phyloP scores from a whole-genome alignment of 2,888 invertebrate genomes.

The Bombylius discolor region DNA sequence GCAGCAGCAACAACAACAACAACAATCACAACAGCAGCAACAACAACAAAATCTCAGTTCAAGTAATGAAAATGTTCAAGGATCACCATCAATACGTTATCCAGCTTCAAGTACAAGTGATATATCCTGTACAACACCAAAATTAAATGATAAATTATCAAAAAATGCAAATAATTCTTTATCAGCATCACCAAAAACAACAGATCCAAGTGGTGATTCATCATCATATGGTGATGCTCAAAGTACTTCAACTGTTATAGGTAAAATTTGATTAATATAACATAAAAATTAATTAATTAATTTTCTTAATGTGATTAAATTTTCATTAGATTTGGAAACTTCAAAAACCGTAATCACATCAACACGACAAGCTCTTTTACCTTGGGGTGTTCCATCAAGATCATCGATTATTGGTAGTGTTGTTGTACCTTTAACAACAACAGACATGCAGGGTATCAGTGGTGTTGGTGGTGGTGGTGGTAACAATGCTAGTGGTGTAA shows the following conservation, averaged over 20 bases:
- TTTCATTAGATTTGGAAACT: constrained; percentile 8
- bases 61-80: constrained; percentile 14
- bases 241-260: constrained; percentile 1
- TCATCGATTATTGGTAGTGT: constrained; percentile 32
- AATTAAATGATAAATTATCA: constrained; percentile 8
- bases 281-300: not conserved
- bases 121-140: constrained; percentile 1
- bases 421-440: constrained; percentile 18
- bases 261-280: not conserved
- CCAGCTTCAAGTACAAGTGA: constrained; percentile 8
- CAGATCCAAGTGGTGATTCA: not conserved
- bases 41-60: constrained; percentile 8
- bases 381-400: constrained; percentile 58
- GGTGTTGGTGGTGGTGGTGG: constrained; percentile 38
- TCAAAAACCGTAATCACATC: constrained; percentile 21
- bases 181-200: constrained; percentile 8
- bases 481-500: too few species aligned
- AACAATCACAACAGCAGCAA: constrained; percentile 5
- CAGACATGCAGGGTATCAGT: constrained; percentile 30
- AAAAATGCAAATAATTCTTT: constrained; percentile 9
- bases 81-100: constrained; percentile 14
- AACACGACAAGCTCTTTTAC: constrained; percentile 50
- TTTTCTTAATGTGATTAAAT: not conserved
- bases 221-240: constrained; percentile 3
- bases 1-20: constrained; percentile 11